Evolutionary conservation across 2,888 invertebrate genomes (phyloP), one percentile per base, ranked within the genome.

Genomic region (Cheilosia impressa): DNA sequence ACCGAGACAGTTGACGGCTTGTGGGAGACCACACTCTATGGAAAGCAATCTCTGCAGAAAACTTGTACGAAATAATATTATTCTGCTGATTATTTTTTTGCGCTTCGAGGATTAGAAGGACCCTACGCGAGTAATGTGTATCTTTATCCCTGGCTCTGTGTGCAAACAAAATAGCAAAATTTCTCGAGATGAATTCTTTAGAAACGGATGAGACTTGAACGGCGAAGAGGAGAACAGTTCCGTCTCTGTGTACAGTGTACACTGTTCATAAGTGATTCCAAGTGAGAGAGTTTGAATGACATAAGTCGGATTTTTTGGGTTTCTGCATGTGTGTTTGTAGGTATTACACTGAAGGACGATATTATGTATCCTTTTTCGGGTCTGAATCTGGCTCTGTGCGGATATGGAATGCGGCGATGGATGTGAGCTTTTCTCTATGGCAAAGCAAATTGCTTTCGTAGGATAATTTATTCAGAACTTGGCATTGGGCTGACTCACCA

Each of bases 381-480:
- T 58, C 53, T 60, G 24, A 22, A 24, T 52, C 24, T 52, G 52
- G 41, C 41, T 38, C 24, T 72, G 38, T 13, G 13, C 38, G 38
- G 15, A 68, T 58, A 45, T 57, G 68, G 63, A 63, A 65, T 76
- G 76, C 31, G 34, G 80, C 31, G 34, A 38, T 80, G 55, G 34
- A 38, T 80, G 55, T 76, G 66, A 71, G 58, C 71, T 75, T 85
- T 80, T 79, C 65, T 52, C 58, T 72, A 31, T 53, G 63, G 65
- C 73, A 80, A 52, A 66, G 76, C 84, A 85, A 85, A 85, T 85
- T 85, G 84, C 84, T 85, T 85, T 85, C 65, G 71, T 63, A 76
- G 58, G 71, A 85, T 85, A 85, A 85, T 85, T 85, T 85, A 85
- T 85, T 85, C 84, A 80, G 66, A 80, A 85, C 65, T 85, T 80